Conservation (phyloP, 2,888 invertebrate genomes). For the Antheraea yamamai region DNA sequence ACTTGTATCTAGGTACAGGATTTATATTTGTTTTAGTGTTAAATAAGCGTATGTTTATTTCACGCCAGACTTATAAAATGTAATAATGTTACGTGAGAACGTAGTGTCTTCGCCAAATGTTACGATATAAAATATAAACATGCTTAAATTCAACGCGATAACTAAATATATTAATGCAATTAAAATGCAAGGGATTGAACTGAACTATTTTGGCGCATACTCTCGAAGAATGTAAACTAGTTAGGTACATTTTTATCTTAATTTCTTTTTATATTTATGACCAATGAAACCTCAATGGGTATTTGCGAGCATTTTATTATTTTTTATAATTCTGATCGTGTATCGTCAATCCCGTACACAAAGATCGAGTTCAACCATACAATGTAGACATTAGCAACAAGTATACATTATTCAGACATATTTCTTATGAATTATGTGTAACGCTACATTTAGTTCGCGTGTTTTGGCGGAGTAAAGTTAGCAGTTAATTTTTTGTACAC, state of each 20-base stretch:
- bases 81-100: not conserved
- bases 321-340: slow-evolving; percentile 22
- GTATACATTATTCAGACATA: slow-evolving; percentile 68
- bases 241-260: not conserved
- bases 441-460: slow-evolving; percentile 63
- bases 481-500: slow-evolving; percentile 38
- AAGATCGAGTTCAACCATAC: slow-evolving; percentile 48
- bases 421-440: slow-evolving; percentile 65
- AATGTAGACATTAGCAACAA: slow-evolving; percentile 50
- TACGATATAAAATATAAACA: not conserved
- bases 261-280: not conserved
- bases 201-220: not conserved
- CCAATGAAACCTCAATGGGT: not conserved
- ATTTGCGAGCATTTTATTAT: not conserved
- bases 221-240: not conserved
- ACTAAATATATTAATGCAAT: not conserved
- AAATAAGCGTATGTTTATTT: not conserved
- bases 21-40: not conserved
- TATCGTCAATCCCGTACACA: slow-evolving; percentile 40
- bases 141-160: not conserved
- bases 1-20: not conserved
- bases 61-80: not conserved
- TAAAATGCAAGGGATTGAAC: not conserved
- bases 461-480: slow-evolving; percentile 57
- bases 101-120: not conserved